Evolutionary conservation across 2,113 vertebrate species (phyloP), one percentile per base, ranked within the genome.

Genomic region (Choloepus hoffmanni): DNA sequence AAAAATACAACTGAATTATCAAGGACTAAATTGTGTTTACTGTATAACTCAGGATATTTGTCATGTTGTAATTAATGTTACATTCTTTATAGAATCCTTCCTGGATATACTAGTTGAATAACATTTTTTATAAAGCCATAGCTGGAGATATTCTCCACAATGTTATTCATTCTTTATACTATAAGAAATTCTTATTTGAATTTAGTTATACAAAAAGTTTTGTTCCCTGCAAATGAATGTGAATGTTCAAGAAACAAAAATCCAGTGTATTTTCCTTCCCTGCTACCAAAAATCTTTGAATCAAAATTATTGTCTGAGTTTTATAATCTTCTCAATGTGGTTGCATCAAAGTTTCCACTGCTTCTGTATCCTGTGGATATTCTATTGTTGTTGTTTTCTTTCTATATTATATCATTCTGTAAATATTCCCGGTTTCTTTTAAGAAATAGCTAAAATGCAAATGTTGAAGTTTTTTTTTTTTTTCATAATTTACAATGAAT

Each of bases 1-100:
- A 94, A 95, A 96, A 92, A 70, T 76, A 50, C 14, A 93, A 18
- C 26, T 91, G 70, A 92, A 89, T 65, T 77, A 36, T 92, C 87
- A 94, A 91, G 18, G 21, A 55, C 83, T 93, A 50, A 55, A 72
- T 92, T 96, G 40, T 91, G 50, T 89, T 83, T 85, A 78, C 95
- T 92, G 2, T 65, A 11, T 90, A 87, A 77, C 26, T 94, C 14
- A 67, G 23, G 58, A 1, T 58, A 36, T 81, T 96, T 90, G n/a
- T 74, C 89, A 58, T 95, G 72, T 87, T 90, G 92, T 28, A 82
- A 73, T 62, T 88, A 95, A 58, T 82, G 30, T 91, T 92, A 58
- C 12, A 92, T 2, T 92, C 21, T 86, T 63, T 87, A 62, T 90
- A 70, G 76, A 95, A 26, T 50, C 30, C 30, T 91, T 91, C 43